Base-by-base conservation (phyloP, 2,797 vertebrate species). In the Prionace glauca region DNA sequence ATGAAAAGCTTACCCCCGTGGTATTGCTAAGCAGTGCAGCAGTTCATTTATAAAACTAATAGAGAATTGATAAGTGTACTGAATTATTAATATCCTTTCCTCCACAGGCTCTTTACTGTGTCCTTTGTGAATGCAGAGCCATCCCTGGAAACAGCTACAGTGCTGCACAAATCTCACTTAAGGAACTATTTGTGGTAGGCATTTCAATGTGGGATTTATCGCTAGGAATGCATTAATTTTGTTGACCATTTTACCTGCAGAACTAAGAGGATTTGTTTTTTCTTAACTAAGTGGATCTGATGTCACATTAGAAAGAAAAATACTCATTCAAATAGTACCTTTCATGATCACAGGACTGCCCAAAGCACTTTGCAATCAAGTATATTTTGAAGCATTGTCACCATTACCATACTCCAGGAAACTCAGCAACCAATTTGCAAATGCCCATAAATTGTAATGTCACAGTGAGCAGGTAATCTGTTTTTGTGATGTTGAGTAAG, bases 141-240 rank as follows among this genome's bases (percentile, higher is more conserved):
- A 77, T 18, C 0, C 95, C 98, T 32, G 97, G 97, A 0, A 1
- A 24, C 90, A 95, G 96, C 92, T 96, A 98, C 56, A 96, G 90
- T 24, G 97, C 97, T 74, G 96, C 96, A 62, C 97, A 97, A 29
- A 90, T 98, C 69, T 97, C 98, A 11, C 96, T 98, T 96, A 98
- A 96, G 96, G 96, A 86, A 96, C 97, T 98, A 32, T 98, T 98
- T 96, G 97, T 97, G 97, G 98, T 98, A 97, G 96, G 95, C 32
- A 60, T 56, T 56, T 72, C 29, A 87, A 86, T 0, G 4, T 22
- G 24, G 56, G 10, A 87, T 41, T 84, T 67, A 81, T 95, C 8
- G 10, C 65, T 60, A 62, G 9, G 11, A 32, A 72, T 96, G 62
- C 69, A 56, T 62, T 56, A 69, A n/a, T 12, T 8, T 71, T 71